These are phyloP conservation scores for Pycnomerus fuliginosus DNA, from an alignment of 2,888 invertebrate species.

Conservation along the genomic window DNA sequence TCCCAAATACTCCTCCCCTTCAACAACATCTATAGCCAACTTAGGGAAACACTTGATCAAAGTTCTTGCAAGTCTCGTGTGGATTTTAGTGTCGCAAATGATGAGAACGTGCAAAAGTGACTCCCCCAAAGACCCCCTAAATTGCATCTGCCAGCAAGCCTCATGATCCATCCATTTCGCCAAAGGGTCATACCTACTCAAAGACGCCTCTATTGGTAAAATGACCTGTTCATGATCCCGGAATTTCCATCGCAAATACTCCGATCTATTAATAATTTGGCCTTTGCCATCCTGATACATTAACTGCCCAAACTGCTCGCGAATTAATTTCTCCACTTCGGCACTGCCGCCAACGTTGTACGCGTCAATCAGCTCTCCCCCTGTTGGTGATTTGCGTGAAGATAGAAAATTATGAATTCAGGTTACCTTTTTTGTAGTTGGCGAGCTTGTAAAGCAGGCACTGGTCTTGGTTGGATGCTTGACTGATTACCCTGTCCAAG, in stretches of 20 bases:
- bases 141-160: conserved; percentile 98
- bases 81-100: conserved; percentile 86
- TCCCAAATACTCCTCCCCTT: conserved; percentile 95
- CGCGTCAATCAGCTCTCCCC: conserved; percentile 86
- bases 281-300: conserved; percentile 88
- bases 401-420: neutral
- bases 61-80: conserved; percentile 80
- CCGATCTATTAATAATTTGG: conserved; percentile 80
- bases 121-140: conserved; percentile 93
- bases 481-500: conserved; percentile 86
- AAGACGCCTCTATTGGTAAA: conserved; percentile 83
- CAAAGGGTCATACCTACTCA: conserved; percentile 82
- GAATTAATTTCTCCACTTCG: conserved; percentile 81
- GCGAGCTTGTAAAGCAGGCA: conserved; percentile 85
- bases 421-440: conserved; percentile 80
- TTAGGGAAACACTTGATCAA: conserved; percentile 90
- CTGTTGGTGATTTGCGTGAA: conserved; percentile 36
- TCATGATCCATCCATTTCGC: conserved; percentile 88
- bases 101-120: conserved; percentile 92
- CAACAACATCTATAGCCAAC: conserved; percentile 89
- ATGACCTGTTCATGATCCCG: conserved; percentile 81
- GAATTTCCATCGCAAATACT: conserved; percentile 88
- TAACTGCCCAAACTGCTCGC: conserved; percentile 82
- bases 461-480: conserved; percentile 81
- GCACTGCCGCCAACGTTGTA: conserved; percentile 80